Evolutionary conservation across 2,797 vertebrate genomes (phyloP).

Genomic region (Onychomys leucogaster): DNA sequence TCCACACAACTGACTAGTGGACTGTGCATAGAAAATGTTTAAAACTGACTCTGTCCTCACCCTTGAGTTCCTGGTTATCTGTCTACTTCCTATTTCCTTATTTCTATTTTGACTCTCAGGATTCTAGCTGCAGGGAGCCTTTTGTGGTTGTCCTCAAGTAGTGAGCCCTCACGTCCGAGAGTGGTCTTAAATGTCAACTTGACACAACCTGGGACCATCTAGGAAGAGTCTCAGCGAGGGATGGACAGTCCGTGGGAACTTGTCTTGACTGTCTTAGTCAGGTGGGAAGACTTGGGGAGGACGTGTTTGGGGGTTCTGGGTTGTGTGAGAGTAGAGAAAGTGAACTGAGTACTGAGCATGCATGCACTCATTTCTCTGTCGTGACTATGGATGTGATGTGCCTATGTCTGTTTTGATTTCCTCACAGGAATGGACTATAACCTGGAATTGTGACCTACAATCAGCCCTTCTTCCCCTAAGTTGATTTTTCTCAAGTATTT

Average conservation of each 20-base stretch:
- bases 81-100: too few species aligned
- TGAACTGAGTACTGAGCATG: not conserved
- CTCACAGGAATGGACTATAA: not conserved
- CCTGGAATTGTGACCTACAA: not conserved
- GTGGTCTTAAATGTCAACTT: not conserved
- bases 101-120: not conserved
- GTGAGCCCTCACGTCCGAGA: accelerated
- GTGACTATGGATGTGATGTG: not conserved
- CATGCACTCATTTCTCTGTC: not conserved
- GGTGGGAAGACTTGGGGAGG: not conserved
- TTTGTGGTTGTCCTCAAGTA: too few species aligned
- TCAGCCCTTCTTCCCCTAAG: not conserved
- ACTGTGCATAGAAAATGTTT: not conserved
- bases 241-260: not conserved
- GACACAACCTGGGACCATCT: not conserved
- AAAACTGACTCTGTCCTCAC: not conserved
- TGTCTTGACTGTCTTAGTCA: not conserved
- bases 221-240: not conserved
- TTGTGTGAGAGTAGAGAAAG: not conserved
- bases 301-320: not conserved
- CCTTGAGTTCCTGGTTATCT: not conserved
- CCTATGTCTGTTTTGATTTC: not conserved
- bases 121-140: not conserved
- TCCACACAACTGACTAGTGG: not conserved
- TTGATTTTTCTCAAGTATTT: not conserved